Percentiles rank a stretch among this genome's conserved stretches.
phyloP scores from a whole-genome alignment of 2,113 vertebrate genomes.

The Semnornis frantzii region DNA sequence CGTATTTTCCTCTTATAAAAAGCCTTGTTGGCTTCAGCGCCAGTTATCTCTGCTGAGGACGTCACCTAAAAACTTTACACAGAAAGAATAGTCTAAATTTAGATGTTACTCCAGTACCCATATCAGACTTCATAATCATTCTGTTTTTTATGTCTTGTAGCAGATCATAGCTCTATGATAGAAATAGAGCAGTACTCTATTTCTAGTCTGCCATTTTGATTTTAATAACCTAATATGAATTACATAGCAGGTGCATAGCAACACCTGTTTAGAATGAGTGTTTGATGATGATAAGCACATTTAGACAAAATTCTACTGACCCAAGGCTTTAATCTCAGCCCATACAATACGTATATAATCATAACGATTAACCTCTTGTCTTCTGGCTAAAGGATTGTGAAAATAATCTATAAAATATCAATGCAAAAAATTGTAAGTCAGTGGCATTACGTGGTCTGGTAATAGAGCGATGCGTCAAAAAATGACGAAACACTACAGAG shows the following conservation, averaged over 20 bases:
- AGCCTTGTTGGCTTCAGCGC: not conserved
- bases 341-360: not conserved
- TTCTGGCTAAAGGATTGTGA: not conserved
- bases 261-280: not conserved
- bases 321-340: not conserved
- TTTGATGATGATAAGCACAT: constrained; percentile 15
- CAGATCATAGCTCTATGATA: not conserved
- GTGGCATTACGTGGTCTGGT: not conserved
- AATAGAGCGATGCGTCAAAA: not conserved
- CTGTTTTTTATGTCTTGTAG: not conserved
- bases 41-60: not conserved
- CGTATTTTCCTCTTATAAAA: not conserved
- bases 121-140: constrained; percentile 26
- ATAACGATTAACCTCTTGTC: not conserved
- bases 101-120: not conserved
- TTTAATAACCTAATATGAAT: constrained; percentile 16
- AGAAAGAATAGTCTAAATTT: not conserved
- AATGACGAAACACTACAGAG: not conserved
- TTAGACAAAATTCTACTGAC: not conserved
- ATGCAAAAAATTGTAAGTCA: not conserved
- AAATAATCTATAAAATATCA: not conserved
- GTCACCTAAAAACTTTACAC: not conserved
- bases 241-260: constrained; percentile 34
- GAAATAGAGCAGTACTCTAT: not conserved
- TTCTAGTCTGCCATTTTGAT: constrained; percentile 30